Evolutionary conservation across 2,113 vertebrate genomes (phyloP).

Genomic region (Ondatra zibethicus): DNA sequence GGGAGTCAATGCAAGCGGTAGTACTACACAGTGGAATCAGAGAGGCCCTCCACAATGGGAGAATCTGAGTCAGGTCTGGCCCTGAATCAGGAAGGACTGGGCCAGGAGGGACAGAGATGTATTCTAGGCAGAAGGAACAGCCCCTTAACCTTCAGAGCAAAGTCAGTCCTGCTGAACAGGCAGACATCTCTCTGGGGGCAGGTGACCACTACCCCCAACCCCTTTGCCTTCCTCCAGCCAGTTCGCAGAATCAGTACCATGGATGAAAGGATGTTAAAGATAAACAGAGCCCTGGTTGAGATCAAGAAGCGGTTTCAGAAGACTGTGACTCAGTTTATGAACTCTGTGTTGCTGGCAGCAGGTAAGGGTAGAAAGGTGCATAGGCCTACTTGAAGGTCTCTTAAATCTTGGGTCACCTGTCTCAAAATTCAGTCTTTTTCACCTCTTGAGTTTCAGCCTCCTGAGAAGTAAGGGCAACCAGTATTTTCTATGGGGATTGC

Average conservation of each 20-base stretch:
- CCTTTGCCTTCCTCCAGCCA: conserved; percentile 44
- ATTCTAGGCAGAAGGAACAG: neutral
- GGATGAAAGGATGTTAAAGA: conserved; percentile 46
- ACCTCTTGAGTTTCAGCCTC: neutral
- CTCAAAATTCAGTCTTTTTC: neutral
- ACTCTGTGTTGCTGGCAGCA: conserved; percentile 77
- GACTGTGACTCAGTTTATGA: conserved; percentile 76
- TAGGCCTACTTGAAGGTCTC: neutral
- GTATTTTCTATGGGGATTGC: neutral
- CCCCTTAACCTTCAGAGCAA: neutral
- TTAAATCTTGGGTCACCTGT: neutral
- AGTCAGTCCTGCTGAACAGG: neutral
- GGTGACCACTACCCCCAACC: neutral
- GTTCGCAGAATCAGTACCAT: neutral
- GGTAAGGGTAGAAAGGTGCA: conserved; percentile 58
- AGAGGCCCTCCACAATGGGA: neutral
- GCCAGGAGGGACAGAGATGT: neutral
- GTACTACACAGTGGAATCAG: neutral
- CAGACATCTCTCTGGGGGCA: accelerated
- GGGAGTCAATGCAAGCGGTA: neutral
- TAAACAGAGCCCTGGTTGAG: conserved; percentile 63
- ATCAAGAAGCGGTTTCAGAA: conserved; percentile 81
- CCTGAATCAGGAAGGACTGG: neutral
- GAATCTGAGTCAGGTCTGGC: neutral
- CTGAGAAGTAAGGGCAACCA: neutral